A percentile compares a stretch with the other conserved stretches of the same genome.
These are phyloP conservation scores for Odontamblyopus rebecca DNA, from an alignment of 2,797 vertebrate species.

Conservation along the genomic window DNA sequence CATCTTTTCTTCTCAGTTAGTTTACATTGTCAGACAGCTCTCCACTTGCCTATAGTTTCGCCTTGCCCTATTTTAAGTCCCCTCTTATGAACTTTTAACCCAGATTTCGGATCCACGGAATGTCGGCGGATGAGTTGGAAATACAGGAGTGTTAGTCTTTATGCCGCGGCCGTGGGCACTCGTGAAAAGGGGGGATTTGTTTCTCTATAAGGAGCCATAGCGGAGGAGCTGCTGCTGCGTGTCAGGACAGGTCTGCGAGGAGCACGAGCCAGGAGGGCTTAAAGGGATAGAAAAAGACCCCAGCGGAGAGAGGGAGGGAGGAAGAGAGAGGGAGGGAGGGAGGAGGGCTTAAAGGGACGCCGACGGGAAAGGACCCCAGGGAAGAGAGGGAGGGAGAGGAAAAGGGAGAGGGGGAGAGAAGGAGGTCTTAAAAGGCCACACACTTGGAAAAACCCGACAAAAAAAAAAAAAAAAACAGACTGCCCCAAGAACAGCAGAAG, in stretches of 20 bases:
- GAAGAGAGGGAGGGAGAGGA: background rate
- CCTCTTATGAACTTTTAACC: constrained; percentile 41
- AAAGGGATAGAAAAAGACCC: constrained; percentile 35
- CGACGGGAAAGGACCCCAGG: no score
- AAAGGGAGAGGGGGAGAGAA: no score
- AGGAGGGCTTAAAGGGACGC: background rate
- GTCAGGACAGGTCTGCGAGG: constrained; percentile 11
- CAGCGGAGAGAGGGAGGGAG: background rate
- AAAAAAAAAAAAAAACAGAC: no score
- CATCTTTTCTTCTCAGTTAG: no score
- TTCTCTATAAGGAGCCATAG: constrained; percentile 33
- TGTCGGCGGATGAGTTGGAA: constrained; percentile 31
- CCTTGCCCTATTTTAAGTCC: constrained; percentile 38
- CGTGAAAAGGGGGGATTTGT: constrained; percentile 46
- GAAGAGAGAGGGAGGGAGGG: no score
- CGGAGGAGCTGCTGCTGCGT: constrained; percentile 6
- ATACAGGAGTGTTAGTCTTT: constrained; percentile 41
- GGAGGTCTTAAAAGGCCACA: no score
- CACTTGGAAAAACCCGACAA: no score
- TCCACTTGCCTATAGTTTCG: constrained; percentile 4
- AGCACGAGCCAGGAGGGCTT: constrained; percentile 33
- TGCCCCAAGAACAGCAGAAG: no score
- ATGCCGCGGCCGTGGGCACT: constrained; percentile 32
- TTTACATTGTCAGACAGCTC: background rate
- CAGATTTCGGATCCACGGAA: constrained; percentile 30